Percentiles rank a stretch among this genome's conserved stretches.
Conservation (phyloP, 2,888 invertebrate species). For the Trachelus iudaicus region DNA sequence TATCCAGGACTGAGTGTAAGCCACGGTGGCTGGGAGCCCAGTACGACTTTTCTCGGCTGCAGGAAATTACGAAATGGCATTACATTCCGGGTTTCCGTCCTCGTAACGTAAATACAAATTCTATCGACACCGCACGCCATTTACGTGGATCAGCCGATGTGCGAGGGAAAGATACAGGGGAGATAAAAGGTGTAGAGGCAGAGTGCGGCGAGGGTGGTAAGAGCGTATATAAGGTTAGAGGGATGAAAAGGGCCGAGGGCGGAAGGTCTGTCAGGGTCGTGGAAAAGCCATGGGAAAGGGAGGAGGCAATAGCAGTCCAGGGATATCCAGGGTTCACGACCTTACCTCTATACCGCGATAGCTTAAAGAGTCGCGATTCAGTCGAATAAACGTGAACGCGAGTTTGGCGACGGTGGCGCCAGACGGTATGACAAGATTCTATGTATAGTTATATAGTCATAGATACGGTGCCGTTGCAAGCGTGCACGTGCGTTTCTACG, state of each 20-base stretch:
- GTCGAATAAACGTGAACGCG: background rate
- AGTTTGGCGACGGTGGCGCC: background rate
- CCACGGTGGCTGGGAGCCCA: background rate
- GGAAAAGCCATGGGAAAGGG: background rate
- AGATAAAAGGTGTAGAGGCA: background rate
- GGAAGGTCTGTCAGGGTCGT: background rate
- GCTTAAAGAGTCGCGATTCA: background rate
- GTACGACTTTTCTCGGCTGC: constrained; percentile 36
- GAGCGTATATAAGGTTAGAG: background rate
- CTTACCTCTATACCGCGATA: background rate
- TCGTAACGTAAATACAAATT: constrained; percentile 48
- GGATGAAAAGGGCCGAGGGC: background rate
- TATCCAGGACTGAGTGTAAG: background rate
- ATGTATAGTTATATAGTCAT: background rate
- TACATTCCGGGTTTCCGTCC: constrained; percentile 52
- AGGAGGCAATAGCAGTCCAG: background rate
- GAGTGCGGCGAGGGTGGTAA: constrained; percentile 19
- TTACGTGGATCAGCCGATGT: constrained; percentile 40
- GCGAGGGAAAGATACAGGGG: background rate
- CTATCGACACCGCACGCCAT: constrained; percentile 46
- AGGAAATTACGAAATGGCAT: constrained; percentile 58
- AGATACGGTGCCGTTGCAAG: background rate
- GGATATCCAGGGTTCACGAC: background rate
- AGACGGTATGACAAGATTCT: background rate
- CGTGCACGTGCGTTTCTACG: background rate